These are phyloP conservation scores for Toxotes jaculatrix DNA, from an alignment of 2,113 vertebrate genomes.

Conservation along the genomic window DNA sequence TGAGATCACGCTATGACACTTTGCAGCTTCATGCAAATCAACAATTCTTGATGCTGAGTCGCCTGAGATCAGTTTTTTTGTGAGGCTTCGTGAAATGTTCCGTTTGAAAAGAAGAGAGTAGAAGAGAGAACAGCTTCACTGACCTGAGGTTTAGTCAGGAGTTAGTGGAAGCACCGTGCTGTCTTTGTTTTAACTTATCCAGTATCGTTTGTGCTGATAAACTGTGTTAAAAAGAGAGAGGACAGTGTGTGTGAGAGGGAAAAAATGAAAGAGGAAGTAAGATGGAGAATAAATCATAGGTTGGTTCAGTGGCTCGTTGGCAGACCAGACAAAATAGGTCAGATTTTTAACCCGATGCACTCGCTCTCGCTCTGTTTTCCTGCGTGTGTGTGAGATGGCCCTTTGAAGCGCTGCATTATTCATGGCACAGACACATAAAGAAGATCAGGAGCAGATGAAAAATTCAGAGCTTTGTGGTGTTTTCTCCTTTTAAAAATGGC, in stretches of 20 bases:
- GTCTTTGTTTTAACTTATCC: too few relatives aligned
- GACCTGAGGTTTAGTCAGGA: too few relatives aligned
- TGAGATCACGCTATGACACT: too few relatives aligned
- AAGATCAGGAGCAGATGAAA: conserved; percentile 70
- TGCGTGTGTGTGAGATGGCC: conserved; percentile 40
- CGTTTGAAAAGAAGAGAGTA: too few relatives aligned
- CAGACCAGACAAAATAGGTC: conserved; percentile 45
- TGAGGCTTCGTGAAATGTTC: too few relatives aligned
- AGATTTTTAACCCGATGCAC: neutral
- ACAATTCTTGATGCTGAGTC: too few relatives aligned
- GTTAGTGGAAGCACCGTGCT: too few relatives aligned
- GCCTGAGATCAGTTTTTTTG: too few relatives aligned
- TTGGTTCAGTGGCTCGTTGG: conserved; percentile 1
- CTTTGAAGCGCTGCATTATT: conserved; percentile 71
- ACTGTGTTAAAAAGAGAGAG: neutral
- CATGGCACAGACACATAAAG: conserved; percentile 57
- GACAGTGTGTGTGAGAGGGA: too few relatives aligned
- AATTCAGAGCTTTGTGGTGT: conserved; percentile 71
- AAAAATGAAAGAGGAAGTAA: neutral
- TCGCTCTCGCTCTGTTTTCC: neutral
- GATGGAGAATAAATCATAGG: conserved; percentile 1
- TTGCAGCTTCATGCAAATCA: too few relatives aligned
- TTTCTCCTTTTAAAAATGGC: conserved; percentile 50
- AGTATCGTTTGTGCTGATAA: too few relatives aligned
- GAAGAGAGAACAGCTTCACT: too few relatives aligned